Conservation (phyloP, 2,888 invertebrate genomes). For the Deilephila porcellus region DNA sequence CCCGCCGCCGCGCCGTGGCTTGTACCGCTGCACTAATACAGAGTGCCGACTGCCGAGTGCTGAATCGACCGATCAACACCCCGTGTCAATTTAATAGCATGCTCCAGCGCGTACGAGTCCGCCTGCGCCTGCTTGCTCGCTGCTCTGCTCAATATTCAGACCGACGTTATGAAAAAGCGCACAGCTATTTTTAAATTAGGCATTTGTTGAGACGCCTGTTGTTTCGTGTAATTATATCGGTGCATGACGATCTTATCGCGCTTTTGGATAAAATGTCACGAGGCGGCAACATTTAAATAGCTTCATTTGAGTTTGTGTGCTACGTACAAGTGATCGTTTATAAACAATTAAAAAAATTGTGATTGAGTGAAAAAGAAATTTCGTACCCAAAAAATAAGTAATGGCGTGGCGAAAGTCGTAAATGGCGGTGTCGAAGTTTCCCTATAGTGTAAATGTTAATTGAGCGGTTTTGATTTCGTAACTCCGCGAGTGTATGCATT, state of each 20-base stretch:
- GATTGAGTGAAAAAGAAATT: slow-evolving; percentile 45
- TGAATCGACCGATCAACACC: slow-evolving; percentile 55
- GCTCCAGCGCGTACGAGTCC: slow-evolving; percentile 66
- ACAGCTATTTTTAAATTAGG: slow-evolving; percentile 62
- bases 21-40: slow-evolving; percentile 47
- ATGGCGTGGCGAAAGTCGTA: slow-evolving; percentile 67
- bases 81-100: slow-evolving; percentile 66
- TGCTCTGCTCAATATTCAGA: slow-evolving; percentile 68
- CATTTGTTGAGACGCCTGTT: slow-evolving; percentile 53
- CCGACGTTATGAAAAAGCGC: slow-evolving; percentile 64
- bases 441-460: slow-evolving; percentile 60
- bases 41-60: slow-evolving; percentile 7
- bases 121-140: slow-evolving; percentile 50
- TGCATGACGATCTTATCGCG: slow-evolving; percentile 25
- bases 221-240: slow-evolving; percentile 46
- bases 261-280: slow-evolving; percentile 29
- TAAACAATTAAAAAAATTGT: slow-evolving; percentile 36
- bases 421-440: slow-evolving; percentile 59
- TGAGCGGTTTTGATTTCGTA: slow-evolving; percentile 54
- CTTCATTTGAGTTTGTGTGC: slow-evolving; percentile 35
- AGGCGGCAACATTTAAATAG: slow-evolving; percentile 32
- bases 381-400: slow-evolving; percentile 52
- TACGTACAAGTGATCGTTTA: slow-evolving; percentile 13
- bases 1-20: slow-evolving; percentile 35
- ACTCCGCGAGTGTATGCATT: slow-evolving; percentile 39